Evolutionary conservation across 2,797 vertebrate genomes (phyloP).

Genomic region (Echeneis naucrates): DNA sequence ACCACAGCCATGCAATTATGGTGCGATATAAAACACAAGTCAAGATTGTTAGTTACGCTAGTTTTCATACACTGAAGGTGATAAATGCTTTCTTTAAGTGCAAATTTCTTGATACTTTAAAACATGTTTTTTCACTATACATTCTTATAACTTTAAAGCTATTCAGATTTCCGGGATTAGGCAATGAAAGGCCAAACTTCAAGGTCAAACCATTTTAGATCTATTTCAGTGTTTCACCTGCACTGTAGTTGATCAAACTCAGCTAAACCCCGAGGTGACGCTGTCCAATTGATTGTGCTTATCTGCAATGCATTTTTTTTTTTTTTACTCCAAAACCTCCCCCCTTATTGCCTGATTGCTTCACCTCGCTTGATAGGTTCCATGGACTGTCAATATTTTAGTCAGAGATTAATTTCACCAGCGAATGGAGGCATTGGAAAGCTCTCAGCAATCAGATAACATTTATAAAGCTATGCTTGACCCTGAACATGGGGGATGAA

Average conservation of each 20-base stretch:
- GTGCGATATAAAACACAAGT: conserved; percentile 14
- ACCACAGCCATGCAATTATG: conserved; percentile 16
- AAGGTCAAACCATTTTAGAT: conserved; percentile 66
- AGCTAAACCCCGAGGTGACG: conserved; percentile 55
- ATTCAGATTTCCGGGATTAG: conserved; percentile 52
- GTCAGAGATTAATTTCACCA: conserved; percentile 83
- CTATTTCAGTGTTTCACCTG: conserved; percentile 17
- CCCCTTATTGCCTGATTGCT: conserved; percentile 72
- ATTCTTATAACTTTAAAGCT: conserved; percentile 45
- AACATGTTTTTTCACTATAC: conserved; percentile 47
- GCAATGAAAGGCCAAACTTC: conserved; percentile 61
- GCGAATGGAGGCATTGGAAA: conserved; percentile 71
- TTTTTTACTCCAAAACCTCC: conserved; percentile 27
- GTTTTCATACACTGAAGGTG: conserved; percentile 23
- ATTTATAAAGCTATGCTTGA: conserved; percentile 77
- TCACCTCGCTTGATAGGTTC: conserved; percentile 70
- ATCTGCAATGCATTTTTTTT: conserved; percentile 55
- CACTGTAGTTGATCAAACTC: conserved; percentile 44
- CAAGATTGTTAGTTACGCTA: conserved; percentile 7
- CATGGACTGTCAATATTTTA: conserved; percentile 79
- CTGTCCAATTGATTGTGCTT: conserved; percentile 77
- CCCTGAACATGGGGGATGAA: conserved; percentile 68
- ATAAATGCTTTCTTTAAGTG: conserved; percentile 34
- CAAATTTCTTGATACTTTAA: conserved; percentile 41
- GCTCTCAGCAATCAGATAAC: conserved; percentile 80